A percentile compares a stretch with the other conserved stretches of the same genome.
Evolutionary conservation across 1,140 invertebrate genomes (phyloP).

Genomic region (Sarcophaga peregrina): DNA sequence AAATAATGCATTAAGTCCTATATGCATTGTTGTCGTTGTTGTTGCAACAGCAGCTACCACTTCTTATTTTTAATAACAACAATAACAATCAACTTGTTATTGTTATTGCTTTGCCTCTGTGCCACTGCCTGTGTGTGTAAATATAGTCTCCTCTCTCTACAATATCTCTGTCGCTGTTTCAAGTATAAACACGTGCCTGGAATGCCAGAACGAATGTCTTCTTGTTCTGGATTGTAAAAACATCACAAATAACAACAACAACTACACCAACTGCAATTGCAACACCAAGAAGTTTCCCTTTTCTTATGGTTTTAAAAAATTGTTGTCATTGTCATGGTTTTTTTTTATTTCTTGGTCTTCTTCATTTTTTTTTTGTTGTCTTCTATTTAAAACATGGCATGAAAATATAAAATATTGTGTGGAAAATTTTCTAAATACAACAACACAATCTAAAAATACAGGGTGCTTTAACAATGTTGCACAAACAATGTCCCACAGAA

Average conservation of each 20-base stretch:
- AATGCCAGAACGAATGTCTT: background rate
- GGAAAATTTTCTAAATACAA: too few relatives aligned
- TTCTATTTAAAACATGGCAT: too few relatives aligned
- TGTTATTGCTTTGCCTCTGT: background rate
- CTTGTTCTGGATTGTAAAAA: background rate
- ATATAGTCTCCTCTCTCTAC: background rate
- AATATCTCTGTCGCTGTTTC: background rate
- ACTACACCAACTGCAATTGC: background rate
- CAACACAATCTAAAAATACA: too few relatives aligned
- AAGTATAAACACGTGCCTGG: constrained; percentile 21
- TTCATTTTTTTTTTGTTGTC: too few relatives aligned
- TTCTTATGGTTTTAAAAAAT: too few relatives aligned
- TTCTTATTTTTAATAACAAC: background rate
- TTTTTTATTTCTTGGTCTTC: too few relatives aligned
- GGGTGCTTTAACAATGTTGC: too few relatives aligned
- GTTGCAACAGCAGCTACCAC: background rate
- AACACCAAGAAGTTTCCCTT: too few relatives aligned
- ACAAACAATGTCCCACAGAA: too few relatives aligned
- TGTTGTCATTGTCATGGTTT: too few relatives aligned
- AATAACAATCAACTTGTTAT: background rate
- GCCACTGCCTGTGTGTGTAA: background rate
- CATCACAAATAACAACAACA: background rate
- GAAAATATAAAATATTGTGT: too few relatives aligned
- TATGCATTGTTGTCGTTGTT: background rate
- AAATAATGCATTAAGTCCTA: background rate